Evolutionary conservation across 1,140 invertebrate species (phyloP), one percentile per base, ranked within the genome.

Genomic region (Euborellia annulipes): DNA sequence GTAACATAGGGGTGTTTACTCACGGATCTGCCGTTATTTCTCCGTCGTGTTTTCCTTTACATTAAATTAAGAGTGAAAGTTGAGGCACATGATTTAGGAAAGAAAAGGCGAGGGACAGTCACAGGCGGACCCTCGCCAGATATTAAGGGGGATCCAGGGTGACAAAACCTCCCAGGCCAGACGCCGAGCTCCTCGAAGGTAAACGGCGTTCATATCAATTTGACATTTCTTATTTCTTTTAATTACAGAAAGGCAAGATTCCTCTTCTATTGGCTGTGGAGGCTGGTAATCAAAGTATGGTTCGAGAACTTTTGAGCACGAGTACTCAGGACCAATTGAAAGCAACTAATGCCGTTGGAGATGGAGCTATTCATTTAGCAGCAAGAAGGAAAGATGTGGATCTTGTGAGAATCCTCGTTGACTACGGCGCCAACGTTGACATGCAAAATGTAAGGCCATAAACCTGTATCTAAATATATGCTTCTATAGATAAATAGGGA

Each of bases 191-290:
- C n/a, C n/a, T n/a, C n/a, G n/a, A n/a, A n/a, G n/a, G n/a, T n/a
- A n/a, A n/a, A n/a, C n/a, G n/a, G n/a, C n/a, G n/a, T n/a, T n/a
- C n/a, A n/a, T n/a, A n/a, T n/a, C n/a, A n/a, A n/a, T n/a, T n/a
- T n/a, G n/a, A n/a, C n/a, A n/a, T n/a, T n/a, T n/a, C n/a, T n/a
- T n/a, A n/a, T n/a, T n/a, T n/a, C n/a, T n/a, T n/a, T n/a, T n/a
- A n/a, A n/a, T 71, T 67, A 40, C 70, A 92, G 89, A 81, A 79
- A 63, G 92, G 91, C 47, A 88, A 87, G 64, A 85, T 94, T 55
- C 91, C 93, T 50, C 68, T 98, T 53, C 78, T 95, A 56, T 66
- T 92, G 54, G 89, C 93, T 21, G 82, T 95, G 43, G 89, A 95
- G 62, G 79, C 81, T 27, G 91, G 91, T 11, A 95, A 94, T 65